These are phyloP conservation scores for Hypselothyrea guttata DNA, from an alignment of 2,888 invertebrate species.

Conservation along the genomic window DNA sequence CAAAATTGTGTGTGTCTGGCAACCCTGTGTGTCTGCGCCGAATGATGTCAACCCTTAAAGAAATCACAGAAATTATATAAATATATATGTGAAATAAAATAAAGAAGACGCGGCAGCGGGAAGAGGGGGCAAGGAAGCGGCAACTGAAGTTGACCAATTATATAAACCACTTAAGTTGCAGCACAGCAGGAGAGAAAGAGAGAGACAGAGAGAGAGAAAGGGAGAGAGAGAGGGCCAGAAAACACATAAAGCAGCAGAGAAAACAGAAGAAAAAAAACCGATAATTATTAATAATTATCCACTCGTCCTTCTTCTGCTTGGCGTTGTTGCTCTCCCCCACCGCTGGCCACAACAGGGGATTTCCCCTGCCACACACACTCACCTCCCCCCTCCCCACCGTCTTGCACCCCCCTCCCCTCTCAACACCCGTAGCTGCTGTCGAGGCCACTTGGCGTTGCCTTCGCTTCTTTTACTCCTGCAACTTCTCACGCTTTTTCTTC, in stretches of 20 bases:
- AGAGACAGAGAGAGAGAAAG: no score
- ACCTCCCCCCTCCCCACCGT: no score
- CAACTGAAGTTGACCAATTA: conserved; percentile 70
- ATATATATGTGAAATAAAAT: no score
- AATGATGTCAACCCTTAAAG: conserved; percentile 35
- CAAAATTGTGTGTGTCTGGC: not conserved
- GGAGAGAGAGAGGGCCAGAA: conserved; percentile 25
- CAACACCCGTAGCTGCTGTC: conserved; percentile 19
- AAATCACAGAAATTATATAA: conserved; percentile 30
- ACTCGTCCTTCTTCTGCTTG: conserved; percentile 71
- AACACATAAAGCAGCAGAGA: conserved; percentile 28
- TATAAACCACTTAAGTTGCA: conserved; percentile 72
- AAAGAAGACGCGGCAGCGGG: not conserved
- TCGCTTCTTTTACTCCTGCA: conserved; percentile 7
- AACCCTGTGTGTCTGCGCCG: not conserved
- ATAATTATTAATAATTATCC: conserved; percentile 78
- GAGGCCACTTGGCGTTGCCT: conserved; percentile 48
- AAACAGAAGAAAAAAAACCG: conserved; percentile 55
- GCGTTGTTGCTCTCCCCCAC: conserved; percentile 8
- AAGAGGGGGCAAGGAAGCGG: not conserved
- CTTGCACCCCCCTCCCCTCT: not conserved
- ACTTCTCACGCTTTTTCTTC: not conserved
- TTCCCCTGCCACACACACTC: conserved; percentile 1
- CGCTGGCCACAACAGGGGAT: no score
- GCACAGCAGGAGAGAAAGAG: conserved; percentile 38